These are phyloP conservation scores for Calephelis nemesis DNA, from an alignment of 1,140 invertebrate species.

Conservation along the genomic window DNA sequence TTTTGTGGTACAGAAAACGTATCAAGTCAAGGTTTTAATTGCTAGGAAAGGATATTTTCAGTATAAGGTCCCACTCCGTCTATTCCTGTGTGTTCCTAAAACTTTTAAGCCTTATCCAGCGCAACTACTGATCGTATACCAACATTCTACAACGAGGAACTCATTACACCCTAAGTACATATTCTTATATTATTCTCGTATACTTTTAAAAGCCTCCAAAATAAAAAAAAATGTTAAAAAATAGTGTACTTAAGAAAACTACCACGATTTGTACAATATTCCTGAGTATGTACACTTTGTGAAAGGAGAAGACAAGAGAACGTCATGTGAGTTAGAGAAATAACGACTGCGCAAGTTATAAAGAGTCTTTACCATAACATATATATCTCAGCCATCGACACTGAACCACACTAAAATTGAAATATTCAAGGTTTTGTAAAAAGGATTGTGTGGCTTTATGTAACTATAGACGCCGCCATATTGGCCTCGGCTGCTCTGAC, in stretches of 20 bases:
- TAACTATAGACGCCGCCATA: too few relatives aligned
- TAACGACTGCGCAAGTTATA: neutral
- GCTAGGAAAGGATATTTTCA: neutral
- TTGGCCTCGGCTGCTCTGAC: too few relatives aligned
- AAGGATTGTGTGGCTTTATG: too few relatives aligned
- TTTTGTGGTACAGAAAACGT: too few relatives aligned
- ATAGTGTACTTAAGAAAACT: constrained; percentile 53
- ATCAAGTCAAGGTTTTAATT: too few relatives aligned
- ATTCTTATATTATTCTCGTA: constrained; percentile 75
- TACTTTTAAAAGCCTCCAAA: constrained; percentile 78
- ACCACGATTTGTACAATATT: constrained; percentile 60
- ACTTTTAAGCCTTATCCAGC: neutral
- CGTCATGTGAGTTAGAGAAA: neutral
- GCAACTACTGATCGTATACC: neutral
- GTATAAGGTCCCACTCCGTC: neutral
- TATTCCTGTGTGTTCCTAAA: neutral
- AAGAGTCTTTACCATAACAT: neutral
- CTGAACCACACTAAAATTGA: neutral
- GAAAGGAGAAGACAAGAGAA: constrained; percentile 14
- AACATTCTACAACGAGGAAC: constrained; percentile 52
- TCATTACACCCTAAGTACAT: constrained; percentile 75
- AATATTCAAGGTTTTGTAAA: neutral
- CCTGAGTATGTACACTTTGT: constrained; percentile 44
- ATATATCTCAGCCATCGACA: too few relatives aligned
- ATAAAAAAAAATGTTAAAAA: constrained; percentile 50